Evolutionary conservation across 2,888 invertebrate species (phyloP).

Genomic region (Ypsolopha scabrella): DNA sequence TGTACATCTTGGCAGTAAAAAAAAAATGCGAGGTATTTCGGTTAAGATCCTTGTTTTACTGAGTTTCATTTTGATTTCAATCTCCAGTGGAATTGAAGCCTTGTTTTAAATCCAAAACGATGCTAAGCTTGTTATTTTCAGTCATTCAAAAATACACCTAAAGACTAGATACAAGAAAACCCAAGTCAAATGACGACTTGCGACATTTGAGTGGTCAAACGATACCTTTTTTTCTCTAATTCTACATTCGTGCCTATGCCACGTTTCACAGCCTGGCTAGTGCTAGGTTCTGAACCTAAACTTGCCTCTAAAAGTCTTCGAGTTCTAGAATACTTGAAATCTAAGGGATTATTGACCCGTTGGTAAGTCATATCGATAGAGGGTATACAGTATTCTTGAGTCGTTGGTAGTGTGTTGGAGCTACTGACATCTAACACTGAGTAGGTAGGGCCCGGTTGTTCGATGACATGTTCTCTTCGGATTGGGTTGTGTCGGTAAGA

Average conservation of each 20-base stretch:
- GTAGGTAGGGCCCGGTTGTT: conserved; percentile 19
- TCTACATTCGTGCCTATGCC: conserved; percentile 39
- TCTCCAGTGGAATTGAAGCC: no score
- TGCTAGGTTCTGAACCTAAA: conserved; percentile 31
- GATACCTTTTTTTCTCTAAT: conserved; percentile 46
- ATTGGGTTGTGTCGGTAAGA: conserved; percentile 32
- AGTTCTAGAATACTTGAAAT: conserved; percentile 44
- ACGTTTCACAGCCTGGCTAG: conserved; percentile 48
- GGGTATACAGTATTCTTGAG: conserved; percentile 32
- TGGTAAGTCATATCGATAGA: conserved; percentile 36
- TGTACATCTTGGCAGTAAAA: no score
- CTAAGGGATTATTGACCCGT: conserved; percentile 34
- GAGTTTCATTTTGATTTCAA: no score
- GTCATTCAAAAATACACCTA: conserved; percentile 23
- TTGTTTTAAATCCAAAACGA: no score
- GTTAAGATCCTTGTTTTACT: no score
- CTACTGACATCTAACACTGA: conserved; percentile 30
- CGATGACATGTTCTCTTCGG: conserved; percentile 9
- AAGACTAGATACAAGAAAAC: conserved; percentile 6
- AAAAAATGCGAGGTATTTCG: no score
- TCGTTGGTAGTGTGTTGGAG: background rate
- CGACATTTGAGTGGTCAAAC: conserved; percentile 44
- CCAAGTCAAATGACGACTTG: conserved; percentile 52
- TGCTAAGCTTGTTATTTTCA: no score
- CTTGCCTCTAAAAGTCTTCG: conserved; percentile 45